phyloP scores from a whole-genome alignment of 2,113 vertebrate genomes.

The Crotalus helleri region DNA sequence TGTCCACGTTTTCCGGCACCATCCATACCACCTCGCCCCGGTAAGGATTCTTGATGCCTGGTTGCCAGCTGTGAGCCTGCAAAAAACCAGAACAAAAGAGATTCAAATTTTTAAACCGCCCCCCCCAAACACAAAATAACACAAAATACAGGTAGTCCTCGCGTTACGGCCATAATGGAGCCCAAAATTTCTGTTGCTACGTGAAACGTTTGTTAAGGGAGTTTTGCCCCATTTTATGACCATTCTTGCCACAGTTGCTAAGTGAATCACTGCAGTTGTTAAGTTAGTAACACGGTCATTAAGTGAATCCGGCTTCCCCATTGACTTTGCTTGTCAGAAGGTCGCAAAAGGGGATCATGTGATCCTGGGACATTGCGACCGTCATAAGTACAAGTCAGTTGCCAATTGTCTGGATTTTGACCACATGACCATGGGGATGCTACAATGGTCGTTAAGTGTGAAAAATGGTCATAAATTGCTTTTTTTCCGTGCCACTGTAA shows the following conservation, averaged over 20 bases:
- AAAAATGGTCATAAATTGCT: no score
- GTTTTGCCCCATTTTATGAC: neutral
- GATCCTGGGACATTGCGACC: no score
- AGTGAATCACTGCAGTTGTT: neutral
- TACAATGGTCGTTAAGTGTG: no score
- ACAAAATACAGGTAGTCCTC: neutral
- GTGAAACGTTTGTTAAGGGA: neutral
- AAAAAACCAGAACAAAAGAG: neutral
- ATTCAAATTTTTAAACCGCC: neutral
- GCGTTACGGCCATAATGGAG: neutral
- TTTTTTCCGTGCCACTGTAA: neutral
- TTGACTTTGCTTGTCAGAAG: neutral
- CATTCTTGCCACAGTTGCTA: no score
- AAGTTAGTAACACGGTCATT: neutral
- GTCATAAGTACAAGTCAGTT: neutral
- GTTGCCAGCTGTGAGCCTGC: slow-evolving; percentile 88
- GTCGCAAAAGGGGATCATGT: neutral
- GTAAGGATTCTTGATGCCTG: slow-evolving; percentile 89
- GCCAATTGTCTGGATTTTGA: neutral
- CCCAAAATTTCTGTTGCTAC: neutral
- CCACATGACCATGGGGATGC: no score
- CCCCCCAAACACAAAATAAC: neutral
- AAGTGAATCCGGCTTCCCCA: neutral
- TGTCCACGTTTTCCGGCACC: slow-evolving; percentile 88
- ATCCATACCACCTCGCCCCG: slow-evolving; percentile 87